Percentiles rank a stretch among this genome's conserved stretches.
These are phyloP conservation scores for Aphaenogaster rudis DNA, from an alignment of 1,140 invertebrate genomes.

Conservation along the genomic window DNA sequence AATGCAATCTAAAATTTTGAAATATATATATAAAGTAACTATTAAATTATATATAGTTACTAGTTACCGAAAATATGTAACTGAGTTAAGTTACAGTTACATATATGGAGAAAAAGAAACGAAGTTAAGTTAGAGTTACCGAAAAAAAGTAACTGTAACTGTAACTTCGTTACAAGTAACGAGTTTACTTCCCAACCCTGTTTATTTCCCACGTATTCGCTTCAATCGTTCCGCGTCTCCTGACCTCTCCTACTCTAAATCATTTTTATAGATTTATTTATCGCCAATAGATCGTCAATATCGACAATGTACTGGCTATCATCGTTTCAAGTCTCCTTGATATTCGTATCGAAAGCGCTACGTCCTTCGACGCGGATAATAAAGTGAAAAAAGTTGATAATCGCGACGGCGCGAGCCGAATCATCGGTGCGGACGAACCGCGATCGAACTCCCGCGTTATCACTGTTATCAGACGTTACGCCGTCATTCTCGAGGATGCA, in stretches of 20 bases:
- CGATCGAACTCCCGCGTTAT: constrained; percentile 54
- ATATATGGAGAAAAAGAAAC: no score
- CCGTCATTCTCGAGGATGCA: constrained; percentile 22
- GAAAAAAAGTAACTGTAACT: no score
- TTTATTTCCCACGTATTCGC: not conserved
- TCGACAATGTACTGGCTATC: no score
- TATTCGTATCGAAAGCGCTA: not conserved
- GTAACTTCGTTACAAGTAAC: no score
- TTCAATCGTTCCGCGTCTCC: not conserved
- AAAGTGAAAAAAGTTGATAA: constrained; percentile 16
- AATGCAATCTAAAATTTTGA: no score
- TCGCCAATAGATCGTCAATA: not conserved
- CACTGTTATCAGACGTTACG: constrained; percentile 55
- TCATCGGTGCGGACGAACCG: not conserved
- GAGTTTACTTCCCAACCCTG: no score
- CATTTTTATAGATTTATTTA: not conserved
- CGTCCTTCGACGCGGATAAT: not conserved
- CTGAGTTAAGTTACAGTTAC: no score
- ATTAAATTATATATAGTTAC: no score
- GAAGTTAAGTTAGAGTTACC: no score
- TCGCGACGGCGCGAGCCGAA: not conserved
- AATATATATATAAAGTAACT: no score
- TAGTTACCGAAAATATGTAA: no score
- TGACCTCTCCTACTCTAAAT: not conserved
- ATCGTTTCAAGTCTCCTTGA: not conserved